phyloP scores from a whole-genome alignment of 2,888 invertebrate genomes.

The Notodonta ziczac region DNA sequence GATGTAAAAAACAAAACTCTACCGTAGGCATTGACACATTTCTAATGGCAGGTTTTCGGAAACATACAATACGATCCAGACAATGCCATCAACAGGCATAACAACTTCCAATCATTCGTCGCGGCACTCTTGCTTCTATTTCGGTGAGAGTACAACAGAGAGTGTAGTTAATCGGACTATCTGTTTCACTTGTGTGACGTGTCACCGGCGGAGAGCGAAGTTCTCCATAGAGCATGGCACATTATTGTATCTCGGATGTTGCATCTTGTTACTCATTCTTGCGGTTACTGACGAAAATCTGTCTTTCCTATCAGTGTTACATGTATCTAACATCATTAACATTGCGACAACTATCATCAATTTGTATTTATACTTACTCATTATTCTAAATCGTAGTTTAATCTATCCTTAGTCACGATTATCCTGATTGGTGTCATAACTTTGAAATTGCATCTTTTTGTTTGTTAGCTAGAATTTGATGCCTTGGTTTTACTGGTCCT shows the following conservation, averaged over 20 bases:
- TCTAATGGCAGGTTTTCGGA: slow-evolving; percentile 92
- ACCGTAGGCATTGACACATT: slow-evolving; percentile 55
- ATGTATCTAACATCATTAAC: slow-evolving; percentile 53
- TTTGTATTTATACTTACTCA: slow-evolving; percentile 37
- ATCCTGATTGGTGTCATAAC: slow-evolving; percentile 47
- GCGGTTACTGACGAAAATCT: slow-evolving; percentile 53
- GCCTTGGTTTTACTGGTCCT: slow-evolving; percentile 45
- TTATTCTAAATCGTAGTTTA: slow-evolving; percentile 51
- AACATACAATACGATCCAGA: slow-evolving; percentile 94
- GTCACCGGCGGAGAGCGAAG: slow-evolving; percentile 30
- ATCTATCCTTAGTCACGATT: slow-evolving; percentile 47
- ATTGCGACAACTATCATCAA: slow-evolving; percentile 43
- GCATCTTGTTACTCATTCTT: slow-evolving; percentile 51
- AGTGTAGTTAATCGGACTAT: slow-evolving; percentile 49
- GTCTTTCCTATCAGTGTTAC: slow-evolving; percentile 54
- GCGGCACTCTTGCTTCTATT: slow-evolving; percentile 96
- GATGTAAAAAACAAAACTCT: slow-evolving; percentile 2
- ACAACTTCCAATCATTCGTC: slow-evolving; percentile 97
- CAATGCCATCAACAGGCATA: slow-evolving; percentile 95
- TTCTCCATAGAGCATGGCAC: slow-evolving; percentile 45
- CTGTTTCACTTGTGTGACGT: slow-evolving; percentile 36
- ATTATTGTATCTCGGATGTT: slow-evolving; percentile 33
- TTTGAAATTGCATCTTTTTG: slow-evolving; percentile 52
- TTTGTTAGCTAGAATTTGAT: slow-evolving; percentile 44
- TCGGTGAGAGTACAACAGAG: slow-evolving; percentile 88